These are phyloP conservation scores for Rhopalosiphum nymphaeae DNA, from an alignment of 2,888 invertebrate genomes.

Conservation along the genomic window DNA sequence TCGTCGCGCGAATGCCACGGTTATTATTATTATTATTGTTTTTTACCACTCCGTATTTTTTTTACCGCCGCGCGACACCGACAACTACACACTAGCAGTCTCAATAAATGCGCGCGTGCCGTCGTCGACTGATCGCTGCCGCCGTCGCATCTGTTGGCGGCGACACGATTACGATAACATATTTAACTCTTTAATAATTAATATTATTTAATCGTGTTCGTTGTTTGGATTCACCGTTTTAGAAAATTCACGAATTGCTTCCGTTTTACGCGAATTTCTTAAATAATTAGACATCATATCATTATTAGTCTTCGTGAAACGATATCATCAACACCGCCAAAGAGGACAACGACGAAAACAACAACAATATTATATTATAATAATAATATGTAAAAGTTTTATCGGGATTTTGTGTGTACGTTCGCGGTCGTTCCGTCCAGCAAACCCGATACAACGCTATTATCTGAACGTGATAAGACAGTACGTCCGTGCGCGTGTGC, in stretches of 20 bases:
- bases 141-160: not conserved
- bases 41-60: conserved; percentile 14
- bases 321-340: not conserved
- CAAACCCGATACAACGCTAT: not conserved
- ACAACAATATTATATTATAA: not conserved
- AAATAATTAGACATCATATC: not conserved
- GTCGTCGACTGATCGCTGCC: conserved; percentile 8
- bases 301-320: not conserved
- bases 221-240: not conserved
- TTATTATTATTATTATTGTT: conserved; percentile 29
- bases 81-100: conserved; percentile 2
- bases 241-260: not conserved
- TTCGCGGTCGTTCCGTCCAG: not conserved
- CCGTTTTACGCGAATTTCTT: not conserved
- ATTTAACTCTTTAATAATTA: not conserved
- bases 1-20: conserved; percentile 38
- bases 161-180: not conserved
- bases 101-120: conserved; percentile 46
- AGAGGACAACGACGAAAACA: not conserved
- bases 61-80: conserved; percentile 23
- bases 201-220: not conserved
- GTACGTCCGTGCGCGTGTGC: conserved; percentile 31
- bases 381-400: not conserved
- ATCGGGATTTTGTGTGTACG: not conserved
- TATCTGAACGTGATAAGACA: conserved; percentile 51